A percentile compares a stretch with the other conserved stretches of the same genome.
phyloP scores from a whole-genome alignment of 2,888 invertebrate genomes.

The Sericinus montela region DNA sequence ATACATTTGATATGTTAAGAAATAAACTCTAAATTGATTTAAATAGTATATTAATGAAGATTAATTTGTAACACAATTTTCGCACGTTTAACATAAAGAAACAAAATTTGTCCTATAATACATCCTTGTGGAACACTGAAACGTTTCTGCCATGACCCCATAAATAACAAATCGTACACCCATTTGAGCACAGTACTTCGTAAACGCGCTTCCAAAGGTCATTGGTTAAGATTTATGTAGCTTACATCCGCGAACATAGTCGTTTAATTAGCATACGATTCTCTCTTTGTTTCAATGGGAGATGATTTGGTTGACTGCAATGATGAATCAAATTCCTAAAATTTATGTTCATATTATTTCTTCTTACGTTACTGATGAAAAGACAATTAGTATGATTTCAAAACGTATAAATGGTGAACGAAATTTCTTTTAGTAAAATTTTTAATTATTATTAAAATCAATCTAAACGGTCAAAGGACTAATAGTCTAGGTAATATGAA shows the following conservation, averaged over 20 bases:
- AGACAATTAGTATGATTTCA: no score
- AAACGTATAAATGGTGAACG: no score
- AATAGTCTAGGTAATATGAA: no score
- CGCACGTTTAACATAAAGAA: not conserved
- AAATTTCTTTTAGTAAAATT: no score
- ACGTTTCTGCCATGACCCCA: constrained; percentile 15
- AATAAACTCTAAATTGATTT: no score
- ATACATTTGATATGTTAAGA: no score
- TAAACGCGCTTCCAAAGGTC: constrained; percentile 27
- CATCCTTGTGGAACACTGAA: constrained; percentile 16
- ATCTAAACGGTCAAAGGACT: no score
- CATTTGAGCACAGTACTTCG: constrained; percentile 5
- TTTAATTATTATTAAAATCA: no score
- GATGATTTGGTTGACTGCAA: constrained; percentile 37
- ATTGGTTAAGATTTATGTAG: constrained; percentile 41
- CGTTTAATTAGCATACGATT: constrained; percentile 53
- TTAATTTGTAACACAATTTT: no score
- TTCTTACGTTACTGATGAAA: no score
- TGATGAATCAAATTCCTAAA: not conserved
- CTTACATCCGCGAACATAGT: constrained; percentile 39
- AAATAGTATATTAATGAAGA: no score
- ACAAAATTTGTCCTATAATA: constrained; percentile 5
- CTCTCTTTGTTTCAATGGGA: constrained; percentile 40
- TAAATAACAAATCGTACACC: constrained; percentile 16
- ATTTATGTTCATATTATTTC: no score